Conservation (phyloP, 1,140 invertebrate genomes). For the Zaprionus ornatus region DNA sequence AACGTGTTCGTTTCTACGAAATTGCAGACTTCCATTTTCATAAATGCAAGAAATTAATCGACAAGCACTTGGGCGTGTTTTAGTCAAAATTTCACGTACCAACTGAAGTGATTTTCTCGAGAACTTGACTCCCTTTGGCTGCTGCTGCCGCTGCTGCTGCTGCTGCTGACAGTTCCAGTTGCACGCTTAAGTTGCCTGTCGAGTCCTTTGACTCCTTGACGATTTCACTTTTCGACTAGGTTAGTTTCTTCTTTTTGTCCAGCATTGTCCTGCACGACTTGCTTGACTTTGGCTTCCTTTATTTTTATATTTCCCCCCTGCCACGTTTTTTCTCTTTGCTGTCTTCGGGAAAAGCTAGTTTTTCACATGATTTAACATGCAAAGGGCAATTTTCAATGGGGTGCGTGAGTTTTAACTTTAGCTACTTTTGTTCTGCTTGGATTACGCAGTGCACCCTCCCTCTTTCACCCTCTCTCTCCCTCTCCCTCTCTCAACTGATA, state of each 20-base stretch:
- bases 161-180: conserved; percentile 30
- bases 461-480: neutral
- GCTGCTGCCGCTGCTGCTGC: conserved; percentile 2
- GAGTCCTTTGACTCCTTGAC: conserved; percentile 27
- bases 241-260: conserved; percentile 28
- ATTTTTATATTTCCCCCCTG: neutral
- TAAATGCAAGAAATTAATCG: conserved; percentile 24
- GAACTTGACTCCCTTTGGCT: neutral
- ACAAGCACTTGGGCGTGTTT: conserved; percentile 5
- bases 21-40: neutral
- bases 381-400: conserved; percentile 40
- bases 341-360: conserved; percentile 44
- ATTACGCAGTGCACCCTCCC: neutral
- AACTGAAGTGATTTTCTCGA: conserved; percentile 9
- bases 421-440: neutral
- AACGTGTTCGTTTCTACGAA: neutral
- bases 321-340: neutral
- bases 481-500: neutral
- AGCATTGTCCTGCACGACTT: conserved; percentile 25
- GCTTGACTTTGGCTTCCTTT: conserved; percentile 2
- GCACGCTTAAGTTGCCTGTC: conserved; percentile 27
- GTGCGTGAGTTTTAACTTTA: conserved; percentile 17
- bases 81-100: conserved; percentile 25
- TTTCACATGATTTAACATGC: conserved; percentile 59
- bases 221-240: conserved; percentile 28